Conservation (phyloP, 2,797 vertebrate species). For the Pseudochaenichthys georgianus region DNA sequence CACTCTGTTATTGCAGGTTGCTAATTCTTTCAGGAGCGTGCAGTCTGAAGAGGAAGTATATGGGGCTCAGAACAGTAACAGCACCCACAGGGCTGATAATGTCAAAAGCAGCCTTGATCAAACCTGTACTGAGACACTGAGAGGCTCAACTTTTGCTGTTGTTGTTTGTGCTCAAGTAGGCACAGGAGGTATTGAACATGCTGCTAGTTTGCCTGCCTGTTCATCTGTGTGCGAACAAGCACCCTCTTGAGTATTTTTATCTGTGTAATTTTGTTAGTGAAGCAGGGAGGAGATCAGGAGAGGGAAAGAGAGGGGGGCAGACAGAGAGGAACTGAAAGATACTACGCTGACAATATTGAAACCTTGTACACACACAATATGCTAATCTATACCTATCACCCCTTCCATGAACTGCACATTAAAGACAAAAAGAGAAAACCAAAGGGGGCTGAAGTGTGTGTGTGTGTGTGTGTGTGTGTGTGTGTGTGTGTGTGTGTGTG, state of each 20-base stretch:
- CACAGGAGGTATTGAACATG: slow-evolving; percentile 31
- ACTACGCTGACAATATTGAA: not conserved
- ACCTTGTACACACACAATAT: not conserved
- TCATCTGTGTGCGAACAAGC: slow-evolving; percentile 47
- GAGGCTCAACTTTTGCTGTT: slow-evolving; percentile 24
- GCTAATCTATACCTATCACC: not conserved
- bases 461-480: too few species aligned
- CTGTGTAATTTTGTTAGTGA: slow-evolving; percentile 24
- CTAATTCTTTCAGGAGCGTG: slow-evolving; percentile 66
- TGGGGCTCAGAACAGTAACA: slow-evolving; percentile 51
- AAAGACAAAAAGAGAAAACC: not conserved
- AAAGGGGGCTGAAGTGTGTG: not conserved
- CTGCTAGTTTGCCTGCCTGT: slow-evolving; percentile 32
- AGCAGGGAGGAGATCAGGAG: not conserved
- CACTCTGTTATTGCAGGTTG: slow-evolving; percentile 63
- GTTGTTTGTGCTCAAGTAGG: slow-evolving; percentile 33
- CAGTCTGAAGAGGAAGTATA: slow-evolving; percentile 61
- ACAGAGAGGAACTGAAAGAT: too few species aligned
- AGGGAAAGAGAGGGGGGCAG: not conserved
- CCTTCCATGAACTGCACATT: not conserved
- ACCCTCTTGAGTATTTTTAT: slow-evolving; percentile 44
- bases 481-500: too few species aligned
- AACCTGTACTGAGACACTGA: slow-evolving; percentile 25
- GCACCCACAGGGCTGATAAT: slow-evolving; percentile 54
- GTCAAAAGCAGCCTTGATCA: slow-evolving; percentile 69